Percentiles rank a stretch among this genome's conserved stretches.
These are phyloP conservation scores for Frieseomelitta varia DNA, from an alignment of 1,140 invertebrate genomes.

Conservation along the genomic window DNA sequence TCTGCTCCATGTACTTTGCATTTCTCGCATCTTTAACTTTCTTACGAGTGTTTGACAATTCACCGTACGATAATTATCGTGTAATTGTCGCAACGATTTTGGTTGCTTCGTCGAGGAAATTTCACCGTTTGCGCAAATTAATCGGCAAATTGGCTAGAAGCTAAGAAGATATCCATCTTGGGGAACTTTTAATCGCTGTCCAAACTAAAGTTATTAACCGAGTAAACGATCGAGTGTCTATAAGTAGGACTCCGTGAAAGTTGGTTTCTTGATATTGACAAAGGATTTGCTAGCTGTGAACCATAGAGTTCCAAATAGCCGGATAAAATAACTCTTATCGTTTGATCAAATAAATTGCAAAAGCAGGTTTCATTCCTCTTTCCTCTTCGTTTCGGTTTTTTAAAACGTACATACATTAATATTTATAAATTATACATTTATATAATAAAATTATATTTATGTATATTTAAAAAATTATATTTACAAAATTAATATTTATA, in stretches of 20 bases:
- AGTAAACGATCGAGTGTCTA: neutral
- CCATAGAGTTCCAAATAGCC: neutral
- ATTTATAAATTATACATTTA: too few species aligned
- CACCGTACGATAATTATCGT: too few species aligned
- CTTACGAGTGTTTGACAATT: too few species aligned
- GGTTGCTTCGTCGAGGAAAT: neutral
- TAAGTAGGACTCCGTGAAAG: neutral
- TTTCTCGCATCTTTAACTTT: too few species aligned
- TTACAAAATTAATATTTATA: too few species aligned
- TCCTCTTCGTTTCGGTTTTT: neutral
- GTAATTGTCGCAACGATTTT: too few species aligned
- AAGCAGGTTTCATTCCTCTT: neutral
- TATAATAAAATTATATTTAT: too few species aligned
- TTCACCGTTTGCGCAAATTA: neutral
- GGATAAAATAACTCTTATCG: neutral
- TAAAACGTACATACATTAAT: too few species aligned
- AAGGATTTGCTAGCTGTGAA: neutral
- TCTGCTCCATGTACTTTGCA: too few species aligned
- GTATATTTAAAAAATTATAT: too few species aligned
- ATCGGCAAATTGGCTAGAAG: neutral
- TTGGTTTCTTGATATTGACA: neutral
- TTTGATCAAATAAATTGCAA: neutral
- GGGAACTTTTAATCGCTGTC: constrained; percentile 1
- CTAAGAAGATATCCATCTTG: neutral
- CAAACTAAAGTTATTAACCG: constrained; percentile 1